Percentiles rank a stretch among this genome's conserved stretches.
Evolutionary conservation across 2,113 vertebrate genomes (phyloP).

Genomic region (Solenodon paradoxus): DNA sequence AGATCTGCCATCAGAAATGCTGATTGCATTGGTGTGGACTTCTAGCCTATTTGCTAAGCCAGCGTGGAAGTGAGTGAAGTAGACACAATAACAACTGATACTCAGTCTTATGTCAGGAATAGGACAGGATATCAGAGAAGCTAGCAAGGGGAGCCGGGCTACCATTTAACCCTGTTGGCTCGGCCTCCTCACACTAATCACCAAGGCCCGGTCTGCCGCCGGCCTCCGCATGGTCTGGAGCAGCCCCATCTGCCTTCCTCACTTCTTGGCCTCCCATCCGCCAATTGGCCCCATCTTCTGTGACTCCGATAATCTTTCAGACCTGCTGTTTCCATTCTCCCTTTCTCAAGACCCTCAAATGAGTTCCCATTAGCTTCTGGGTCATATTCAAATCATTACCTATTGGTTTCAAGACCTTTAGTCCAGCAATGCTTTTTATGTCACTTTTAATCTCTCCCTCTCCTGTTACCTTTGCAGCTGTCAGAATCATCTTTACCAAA

Average conservation of each 20-base stretch:
- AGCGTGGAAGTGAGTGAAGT: background rate
- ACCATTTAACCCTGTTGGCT: background rate
- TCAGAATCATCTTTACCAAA: constrained; percentile 1
- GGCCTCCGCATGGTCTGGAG: background rate
- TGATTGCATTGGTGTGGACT: background rate
- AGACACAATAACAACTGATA: background rate
- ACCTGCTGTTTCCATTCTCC: constrained; percentile 35
- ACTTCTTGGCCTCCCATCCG: background rate
- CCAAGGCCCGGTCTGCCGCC: fast-evolving
- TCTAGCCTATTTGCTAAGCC: background rate
- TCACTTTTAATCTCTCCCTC: constrained; percentile 58
- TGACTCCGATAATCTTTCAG: background rate
- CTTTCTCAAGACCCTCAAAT: constrained; percentile 47
- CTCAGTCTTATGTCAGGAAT: background rate
- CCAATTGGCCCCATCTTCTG: constrained; percentile 34
- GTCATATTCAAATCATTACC: constrained; percentile 62
- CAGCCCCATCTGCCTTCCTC: background rate
- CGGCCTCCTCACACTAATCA: background rate
- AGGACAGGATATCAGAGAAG: background rate
- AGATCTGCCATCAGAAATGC: background rate
- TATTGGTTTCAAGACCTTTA: constrained; percentile 63
- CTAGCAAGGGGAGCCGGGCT: no score
- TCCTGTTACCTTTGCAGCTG: background rate
- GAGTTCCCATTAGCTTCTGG: constrained; percentile 58
- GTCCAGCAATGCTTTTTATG: constrained; percentile 40